Percentiles rank a stretch among this genome's conserved stretches.
phyloP scores from a whole-genome alignment of 1,140 invertebrate species.

The Chironomus striatipennis region DNA sequence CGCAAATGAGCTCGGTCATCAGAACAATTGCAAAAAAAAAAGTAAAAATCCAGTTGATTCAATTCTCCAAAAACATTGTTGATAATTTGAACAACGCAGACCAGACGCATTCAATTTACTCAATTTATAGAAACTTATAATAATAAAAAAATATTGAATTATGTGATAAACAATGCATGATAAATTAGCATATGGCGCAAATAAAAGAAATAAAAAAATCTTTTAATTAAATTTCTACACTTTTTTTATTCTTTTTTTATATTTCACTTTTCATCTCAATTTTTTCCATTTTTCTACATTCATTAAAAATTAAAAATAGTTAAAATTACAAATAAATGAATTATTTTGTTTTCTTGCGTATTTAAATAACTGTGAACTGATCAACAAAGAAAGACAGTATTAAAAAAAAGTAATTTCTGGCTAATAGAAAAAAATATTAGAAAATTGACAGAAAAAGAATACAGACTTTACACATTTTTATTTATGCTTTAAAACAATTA shows the following conservation, averaged over 20 bases:
- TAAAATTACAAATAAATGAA: neutral
- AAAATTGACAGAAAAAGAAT: neutral
- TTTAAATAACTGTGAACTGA: conserved; percentile 15
- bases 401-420: neutral
- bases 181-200: neutral
- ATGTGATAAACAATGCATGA: too few relatives aligned
- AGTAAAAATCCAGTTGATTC: too few relatives aligned
- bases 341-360: neutral
- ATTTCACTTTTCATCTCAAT: neutral
- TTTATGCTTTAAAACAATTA: too few relatives aligned
- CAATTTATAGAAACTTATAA: too few relatives aligned
- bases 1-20: too few relatives aligned
- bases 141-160: too few relatives aligned
- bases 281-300: neutral
- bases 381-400: neutral
- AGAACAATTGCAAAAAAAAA: too few relatives aligned
- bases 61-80: too few relatives aligned
- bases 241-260: neutral
- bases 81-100: too few relatives aligned
- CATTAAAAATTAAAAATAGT: neutral
- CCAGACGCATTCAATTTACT: too few relatives aligned
- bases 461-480: neutral
- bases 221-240: neutral
- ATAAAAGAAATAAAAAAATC: neutral
- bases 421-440: neutral